Evolutionary conservation across 1,140 invertebrate genomes (phyloP).

Genomic region (Drosophila pruinosa): DNA sequence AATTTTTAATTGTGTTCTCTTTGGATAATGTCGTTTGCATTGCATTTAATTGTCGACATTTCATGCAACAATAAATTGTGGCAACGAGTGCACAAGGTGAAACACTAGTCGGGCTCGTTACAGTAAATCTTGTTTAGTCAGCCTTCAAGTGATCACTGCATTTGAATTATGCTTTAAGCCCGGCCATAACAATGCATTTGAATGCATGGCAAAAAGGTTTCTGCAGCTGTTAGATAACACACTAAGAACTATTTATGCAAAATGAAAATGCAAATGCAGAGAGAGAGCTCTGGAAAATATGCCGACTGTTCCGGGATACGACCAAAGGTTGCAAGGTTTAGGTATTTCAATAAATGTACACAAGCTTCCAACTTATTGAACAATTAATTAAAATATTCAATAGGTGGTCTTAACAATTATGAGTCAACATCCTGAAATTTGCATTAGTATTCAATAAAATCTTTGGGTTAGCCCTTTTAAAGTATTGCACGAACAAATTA

Average conservation of each 20-base stretch:
- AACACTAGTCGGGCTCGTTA: constrained; percentile 24
- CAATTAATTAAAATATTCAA: not conserved
- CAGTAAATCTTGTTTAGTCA: constrained; percentile 13
- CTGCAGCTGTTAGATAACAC: constrained; percentile 2
- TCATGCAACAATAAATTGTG: constrained; percentile 70
- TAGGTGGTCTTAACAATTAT: not conserved
- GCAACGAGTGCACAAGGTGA: constrained; percentile 49
- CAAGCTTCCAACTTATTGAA: not conserved
- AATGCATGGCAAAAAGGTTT: constrained; percentile 10
- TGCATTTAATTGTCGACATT: constrained; percentile 75
- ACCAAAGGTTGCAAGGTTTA: constrained; percentile 3
- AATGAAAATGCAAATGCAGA: constrained; percentile 35
- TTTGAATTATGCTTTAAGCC: constrained; percentile 28
- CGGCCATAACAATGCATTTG: not conserved
- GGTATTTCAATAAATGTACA: constrained; percentile 1
- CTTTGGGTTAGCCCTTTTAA: not conserved
- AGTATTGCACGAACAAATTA: no score
- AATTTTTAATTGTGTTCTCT: constrained; percentile 42
- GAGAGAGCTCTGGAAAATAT: constrained; percentile 8
- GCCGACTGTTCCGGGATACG: constrained; percentile 52
- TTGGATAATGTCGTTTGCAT: constrained; percentile 57
- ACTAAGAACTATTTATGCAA: constrained; percentile 36
- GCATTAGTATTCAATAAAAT: not conserved
- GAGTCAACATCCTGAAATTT: not conserved
- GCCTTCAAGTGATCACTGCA: constrained; percentile 19